Conservation (phyloP, 2,888 invertebrate species). For the Gisinianus flammeolus region DNA sequence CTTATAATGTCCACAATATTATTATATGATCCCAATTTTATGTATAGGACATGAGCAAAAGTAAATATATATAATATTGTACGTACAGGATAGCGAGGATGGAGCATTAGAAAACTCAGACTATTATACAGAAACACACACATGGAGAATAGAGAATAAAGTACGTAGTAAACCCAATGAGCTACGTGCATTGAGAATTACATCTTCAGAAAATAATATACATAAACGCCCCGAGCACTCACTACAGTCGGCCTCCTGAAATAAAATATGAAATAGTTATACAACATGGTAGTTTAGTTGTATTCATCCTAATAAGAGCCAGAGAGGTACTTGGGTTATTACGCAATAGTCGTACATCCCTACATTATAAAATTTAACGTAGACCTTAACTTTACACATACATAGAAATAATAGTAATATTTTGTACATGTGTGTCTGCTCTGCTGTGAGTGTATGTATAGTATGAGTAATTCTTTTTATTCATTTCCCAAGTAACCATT, state of each 20-base stretch:
- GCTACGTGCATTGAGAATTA: background rate
- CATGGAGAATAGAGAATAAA: background rate
- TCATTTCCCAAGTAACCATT: background rate
- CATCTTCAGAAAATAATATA: slow-evolving; percentile 6
- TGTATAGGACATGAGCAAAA: background rate
- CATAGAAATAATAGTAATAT: background rate
- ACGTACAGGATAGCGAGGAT: too few relatives aligned
- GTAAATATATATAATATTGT: background rate
- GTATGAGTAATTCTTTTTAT: background rate
- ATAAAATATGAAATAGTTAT: slow-evolving; percentile 9
- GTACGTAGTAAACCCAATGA: background rate
- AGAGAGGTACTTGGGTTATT: too few relatives aligned
- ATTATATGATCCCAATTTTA: background rate
- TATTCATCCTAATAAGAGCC: too few relatives aligned
- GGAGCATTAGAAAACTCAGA: too few relatives aligned
- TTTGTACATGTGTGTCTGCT: background rate
- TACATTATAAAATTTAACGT: too few relatives aligned
- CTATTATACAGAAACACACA: too few relatives aligned
- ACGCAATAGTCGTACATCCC: too few relatives aligned
- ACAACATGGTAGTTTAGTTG: too few relatives aligned
- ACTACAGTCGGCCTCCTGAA: slow-evolving; percentile 16
- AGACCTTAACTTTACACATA: too few relatives aligned
- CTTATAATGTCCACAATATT: background rate
- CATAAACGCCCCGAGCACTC: slow-evolving; percentile 9
- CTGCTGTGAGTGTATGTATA: background rate